These are phyloP conservation scores for Drosophila chauvacae DNA, from an alignment of 1,140 invertebrate genomes.

Conservation along the genomic window DNA sequence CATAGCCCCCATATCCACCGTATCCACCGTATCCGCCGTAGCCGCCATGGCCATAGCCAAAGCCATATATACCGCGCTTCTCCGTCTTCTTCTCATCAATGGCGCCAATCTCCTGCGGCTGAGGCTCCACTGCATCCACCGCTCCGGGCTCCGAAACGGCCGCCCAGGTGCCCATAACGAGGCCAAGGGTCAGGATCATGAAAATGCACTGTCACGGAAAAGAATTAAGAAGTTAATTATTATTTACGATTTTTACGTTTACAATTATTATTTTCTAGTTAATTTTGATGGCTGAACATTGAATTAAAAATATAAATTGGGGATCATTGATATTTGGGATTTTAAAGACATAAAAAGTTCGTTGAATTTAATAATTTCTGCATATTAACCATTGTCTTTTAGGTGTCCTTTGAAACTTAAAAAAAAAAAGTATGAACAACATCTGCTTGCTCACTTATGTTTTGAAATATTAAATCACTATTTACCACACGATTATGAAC, in stretches of 20 bases:
- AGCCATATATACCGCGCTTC: constrained; percentile 76
- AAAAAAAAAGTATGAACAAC: too few species aligned
- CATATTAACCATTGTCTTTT: not conserved
- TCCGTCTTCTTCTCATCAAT: constrained; percentile 75
- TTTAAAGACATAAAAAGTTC: too few species aligned
- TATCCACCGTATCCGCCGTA: constrained; percentile 31
- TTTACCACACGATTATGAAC: not conserved
- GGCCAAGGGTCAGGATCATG: constrained; percentile 58
- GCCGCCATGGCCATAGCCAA: constrained; percentile 66
- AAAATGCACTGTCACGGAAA: constrained; percentile 58
- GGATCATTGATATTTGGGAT: not conserved
- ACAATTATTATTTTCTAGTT: not conserved
- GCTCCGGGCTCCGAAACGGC: constrained; percentile 57
- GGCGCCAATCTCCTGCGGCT: constrained; percentile 18
- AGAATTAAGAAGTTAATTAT: not conserved
- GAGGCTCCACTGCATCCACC: constrained; percentile 25
- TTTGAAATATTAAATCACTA: not conserved
- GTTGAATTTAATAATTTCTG: not conserved
- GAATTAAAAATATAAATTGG: not conserved
- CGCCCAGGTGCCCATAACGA: constrained; percentile 49
- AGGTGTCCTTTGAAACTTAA: not conserved
- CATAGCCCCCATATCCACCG: constrained; percentile 55
- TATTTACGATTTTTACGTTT: not conserved
- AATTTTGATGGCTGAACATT: not conserved
- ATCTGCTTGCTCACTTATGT: not conserved